Conservation (phyloP, 2,113 vertebrate species). For the Callionymus lyra region DNA sequence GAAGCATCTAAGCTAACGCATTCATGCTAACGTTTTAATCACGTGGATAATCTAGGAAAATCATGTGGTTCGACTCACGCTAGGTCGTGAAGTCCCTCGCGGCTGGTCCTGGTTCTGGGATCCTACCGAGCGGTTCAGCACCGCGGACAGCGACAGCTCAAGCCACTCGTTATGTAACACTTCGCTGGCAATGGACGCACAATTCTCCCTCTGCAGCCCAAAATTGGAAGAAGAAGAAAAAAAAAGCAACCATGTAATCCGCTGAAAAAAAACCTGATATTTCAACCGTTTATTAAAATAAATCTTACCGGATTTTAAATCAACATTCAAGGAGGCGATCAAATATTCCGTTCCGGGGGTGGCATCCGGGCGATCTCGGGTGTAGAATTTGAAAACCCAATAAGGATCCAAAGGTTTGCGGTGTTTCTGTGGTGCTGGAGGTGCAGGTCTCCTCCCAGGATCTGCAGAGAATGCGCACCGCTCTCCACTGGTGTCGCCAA, state of each 20-base stretch:
- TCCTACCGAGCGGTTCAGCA: conserved; percentile 48
- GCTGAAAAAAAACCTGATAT: neutral
- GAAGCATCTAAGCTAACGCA: conserved; percentile 2
- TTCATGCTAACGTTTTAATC: conserved; percentile 8
- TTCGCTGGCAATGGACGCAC: conserved; percentile 22
- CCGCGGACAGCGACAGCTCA: conserved; percentile 62
- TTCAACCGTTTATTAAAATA: conserved; percentile 12
- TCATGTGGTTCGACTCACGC: conserved; percentile 47
- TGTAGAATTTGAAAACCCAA: neutral
- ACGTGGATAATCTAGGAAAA: conserved; percentile 21
- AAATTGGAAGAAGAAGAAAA: too few relatives aligned
- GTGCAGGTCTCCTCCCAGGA: conserved; percentile 10
- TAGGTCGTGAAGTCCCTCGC: conserved; percentile 39
- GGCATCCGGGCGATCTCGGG: conserved; percentile 14
- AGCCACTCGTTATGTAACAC: conserved; percentile 61
- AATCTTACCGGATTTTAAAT: conserved; percentile 7
- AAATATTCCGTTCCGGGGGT: conserved; percentile 23
- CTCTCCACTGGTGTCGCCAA: conserved; percentile 32
- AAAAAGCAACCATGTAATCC: neutral
- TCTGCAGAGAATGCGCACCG: conserved; percentile 33
- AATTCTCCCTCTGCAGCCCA: conserved; percentile 19
- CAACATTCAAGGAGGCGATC: conserved; percentile 25
- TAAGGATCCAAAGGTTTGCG: conserved; percentile 3
- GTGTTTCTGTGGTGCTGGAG: conserved; percentile 5
- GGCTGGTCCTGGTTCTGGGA: conserved; percentile 35